Base-by-base conservation (phyloP, 2,113 vertebrate genomes). In the Zapus hudsonius region DNA sequence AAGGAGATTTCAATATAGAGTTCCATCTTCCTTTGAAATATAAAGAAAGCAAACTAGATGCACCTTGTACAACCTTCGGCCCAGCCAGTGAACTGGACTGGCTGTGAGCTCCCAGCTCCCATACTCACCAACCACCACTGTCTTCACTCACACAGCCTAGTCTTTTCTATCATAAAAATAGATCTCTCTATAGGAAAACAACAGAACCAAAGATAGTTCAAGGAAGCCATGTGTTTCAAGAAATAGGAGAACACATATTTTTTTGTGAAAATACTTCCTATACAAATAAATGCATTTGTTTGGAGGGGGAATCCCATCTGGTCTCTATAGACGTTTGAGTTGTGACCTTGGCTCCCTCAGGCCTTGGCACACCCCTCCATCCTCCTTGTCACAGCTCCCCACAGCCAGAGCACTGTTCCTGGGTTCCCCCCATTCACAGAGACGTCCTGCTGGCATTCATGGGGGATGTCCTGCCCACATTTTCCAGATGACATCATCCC, bases 401-500 rank as follows among this genome's bases (percentile, higher is more conserved):
- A 3, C 7, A 72, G 27, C 55, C 17, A 12, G 23, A 27, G 38
- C 57, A 23, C 42, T 64, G 42, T 31, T 36, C 59, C 84, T 12
- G 1, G 0, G 38, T 29, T 38, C 75, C 73, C 79, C 72, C 36
- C 52, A 52, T 52, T 52, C 52, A 52, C 52, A 15, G 52, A 47
- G 12, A 47, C 47, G 47, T 47, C 47, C 47, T 47, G 47, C 47
- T 47, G 7, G 47, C 7, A 47, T 47, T 47, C 47, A 47, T 12
- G 7, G 52, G 52, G 52, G 52, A 12, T 13, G 52, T 1, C 72
- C 55, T 20, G 15, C 66, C 93, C 55, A 2, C 55, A 19, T n/a
- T 86, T 63, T 75, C 84, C 79, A 73, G 44, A 84, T 55, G 93
- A 83, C 55, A 1, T 94, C 94, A 95, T 20, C 12, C 38, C 5